Conservation (phyloP, 1,140 invertebrate species). For the Vollenhovia emeryi region DNA sequence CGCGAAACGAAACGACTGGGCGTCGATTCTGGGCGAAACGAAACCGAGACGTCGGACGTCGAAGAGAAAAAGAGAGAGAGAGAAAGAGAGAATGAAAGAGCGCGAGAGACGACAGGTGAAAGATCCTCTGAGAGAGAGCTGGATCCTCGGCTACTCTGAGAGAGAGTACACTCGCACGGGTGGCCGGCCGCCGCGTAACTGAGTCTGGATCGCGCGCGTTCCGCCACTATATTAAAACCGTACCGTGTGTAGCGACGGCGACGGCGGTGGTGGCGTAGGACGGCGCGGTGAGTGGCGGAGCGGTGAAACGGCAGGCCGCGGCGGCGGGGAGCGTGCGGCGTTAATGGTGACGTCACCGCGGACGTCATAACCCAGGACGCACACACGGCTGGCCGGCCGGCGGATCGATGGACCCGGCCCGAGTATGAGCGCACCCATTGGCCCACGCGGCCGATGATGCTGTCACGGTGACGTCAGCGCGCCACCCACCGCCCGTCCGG, state of each 20-base stretch:
- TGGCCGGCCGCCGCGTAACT: slow-evolving; percentile 84
- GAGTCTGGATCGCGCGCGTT: slow-evolving; percentile 82
- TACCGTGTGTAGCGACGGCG: slow-evolving; percentile 82
- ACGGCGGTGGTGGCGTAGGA: slow-evolving; percentile 37
- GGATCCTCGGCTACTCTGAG: slow-evolving; percentile 42
- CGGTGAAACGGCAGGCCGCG: neutral
- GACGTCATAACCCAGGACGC: slow-evolving; percentile 80
- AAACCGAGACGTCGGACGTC: neutral
- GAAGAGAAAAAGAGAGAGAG: neutral
- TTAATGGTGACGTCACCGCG: slow-evolving; percentile 76
- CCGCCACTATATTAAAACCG: slow-evolving; percentile 85
- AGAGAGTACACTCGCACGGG: slow-evolving; percentile 79
- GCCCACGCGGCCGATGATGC: slow-evolving; percentile 77
- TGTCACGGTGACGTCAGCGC: slow-evolving; percentile 78
- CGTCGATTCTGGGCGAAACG: neutral
- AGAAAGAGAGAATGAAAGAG: neutral
- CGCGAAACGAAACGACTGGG: neutral
- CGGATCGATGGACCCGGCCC: slow-evolving; percentile 79
- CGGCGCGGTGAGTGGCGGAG: neutral
- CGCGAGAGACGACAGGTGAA: slow-evolving; percentile 42
- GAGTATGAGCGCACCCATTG: slow-evolving; percentile 75
- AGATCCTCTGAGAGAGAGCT: slow-evolving; percentile 20
- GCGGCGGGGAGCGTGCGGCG: slow-evolving; percentile 67
- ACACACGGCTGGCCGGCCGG: slow-evolving; percentile 67
- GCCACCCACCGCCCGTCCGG: slow-evolving; percentile 70